Evolutionary conservation across 2,888 invertebrate species (phyloP).

Genomic region (Chorisops tibialis): DNA sequence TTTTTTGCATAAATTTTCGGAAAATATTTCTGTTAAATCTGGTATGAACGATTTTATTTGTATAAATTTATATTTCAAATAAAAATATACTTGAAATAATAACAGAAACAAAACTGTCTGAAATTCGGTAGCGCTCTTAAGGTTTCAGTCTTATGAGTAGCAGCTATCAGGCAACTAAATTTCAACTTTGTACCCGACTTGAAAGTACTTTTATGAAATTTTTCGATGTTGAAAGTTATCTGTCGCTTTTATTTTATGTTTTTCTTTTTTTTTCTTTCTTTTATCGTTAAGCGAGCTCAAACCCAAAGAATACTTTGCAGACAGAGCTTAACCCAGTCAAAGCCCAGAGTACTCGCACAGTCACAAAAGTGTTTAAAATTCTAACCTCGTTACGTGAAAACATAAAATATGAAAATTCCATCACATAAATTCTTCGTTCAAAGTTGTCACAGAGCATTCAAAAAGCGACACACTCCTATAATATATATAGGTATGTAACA

Average conservation of each 20-base stretch:
- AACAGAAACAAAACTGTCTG: too few relatives aligned
- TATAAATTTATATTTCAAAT: too few relatives aligned
- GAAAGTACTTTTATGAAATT: not conserved
- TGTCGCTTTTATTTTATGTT: not conserved
- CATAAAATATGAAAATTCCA: slow-evolving; percentile 34
- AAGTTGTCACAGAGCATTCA: slow-evolving; percentile 4
- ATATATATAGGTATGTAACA: too few relatives aligned
- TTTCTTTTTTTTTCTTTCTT: not conserved
- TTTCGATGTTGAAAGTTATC: not conserved
- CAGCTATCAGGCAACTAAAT: not conserved
- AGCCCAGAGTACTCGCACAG: too few relatives aligned
- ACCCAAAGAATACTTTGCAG: too few relatives aligned
- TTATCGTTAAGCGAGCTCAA: not conserved
- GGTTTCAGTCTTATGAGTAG: too few relatives aligned
- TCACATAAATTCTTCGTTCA: slow-evolving; percentile 27
- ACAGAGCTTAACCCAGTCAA: not conserved
- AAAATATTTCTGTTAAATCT: too few relatives aligned
- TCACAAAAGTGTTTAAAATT: slow-evolving; percentile 28
- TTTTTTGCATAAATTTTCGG: too few relatives aligned
- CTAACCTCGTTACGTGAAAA: slow-evolving; percentile 32
- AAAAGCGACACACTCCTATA: not conserved
- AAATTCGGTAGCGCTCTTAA: too few relatives aligned
- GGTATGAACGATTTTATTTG: too few relatives aligned
- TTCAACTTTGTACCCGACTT: not conserved
- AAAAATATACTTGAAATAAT: too few relatives aligned